Percentiles rank a stretch among this genome's conserved stretches.
phyloP scores from a whole-genome alignment of 1,140 invertebrate species.

The Sitobion miscanthi region DNA sequence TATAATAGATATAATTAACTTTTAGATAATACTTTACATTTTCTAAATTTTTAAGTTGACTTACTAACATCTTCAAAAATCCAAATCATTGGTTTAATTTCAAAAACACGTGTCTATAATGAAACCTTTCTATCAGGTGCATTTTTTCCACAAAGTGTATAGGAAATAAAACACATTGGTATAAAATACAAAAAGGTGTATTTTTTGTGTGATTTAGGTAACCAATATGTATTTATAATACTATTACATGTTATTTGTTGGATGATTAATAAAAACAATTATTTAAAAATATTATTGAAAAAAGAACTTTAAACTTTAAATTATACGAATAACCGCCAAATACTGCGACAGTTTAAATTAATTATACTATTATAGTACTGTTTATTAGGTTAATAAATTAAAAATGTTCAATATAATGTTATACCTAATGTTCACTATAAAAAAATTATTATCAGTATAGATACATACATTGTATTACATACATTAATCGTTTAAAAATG shows the following conservation, averaged over 20 bases:
- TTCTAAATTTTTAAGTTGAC: no score
- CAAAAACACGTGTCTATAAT: no score
- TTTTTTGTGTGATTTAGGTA: not conserved
- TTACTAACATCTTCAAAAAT: no score
- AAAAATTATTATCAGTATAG: not conserved
- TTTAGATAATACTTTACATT: no score
- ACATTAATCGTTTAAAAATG: not conserved
- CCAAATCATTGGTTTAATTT: no score
- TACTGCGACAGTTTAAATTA: not conserved
- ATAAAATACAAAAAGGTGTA: not conserved
- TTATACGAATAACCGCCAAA: not conserved
- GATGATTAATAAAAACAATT: conserved; percentile 22
- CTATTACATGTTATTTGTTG: not conserved
- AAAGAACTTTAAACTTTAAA: not conserved
- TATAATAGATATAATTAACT: no score
- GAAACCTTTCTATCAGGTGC: no score
- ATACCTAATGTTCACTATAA: not conserved
- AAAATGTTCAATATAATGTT: not conserved
- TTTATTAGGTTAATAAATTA: not conserved
- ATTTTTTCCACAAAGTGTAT: not conserved
- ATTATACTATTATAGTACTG: not conserved
- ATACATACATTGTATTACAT: no score
- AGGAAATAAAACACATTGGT: not conserved
- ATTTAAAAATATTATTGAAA: conserved; percentile 22
- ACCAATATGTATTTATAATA: not conserved